Percentiles rank a stretch among this genome's conserved stretches.
Evolutionary conservation across 2,113 vertebrate genomes (phyloP).

Genomic region (Lanius collurio): DNA sequence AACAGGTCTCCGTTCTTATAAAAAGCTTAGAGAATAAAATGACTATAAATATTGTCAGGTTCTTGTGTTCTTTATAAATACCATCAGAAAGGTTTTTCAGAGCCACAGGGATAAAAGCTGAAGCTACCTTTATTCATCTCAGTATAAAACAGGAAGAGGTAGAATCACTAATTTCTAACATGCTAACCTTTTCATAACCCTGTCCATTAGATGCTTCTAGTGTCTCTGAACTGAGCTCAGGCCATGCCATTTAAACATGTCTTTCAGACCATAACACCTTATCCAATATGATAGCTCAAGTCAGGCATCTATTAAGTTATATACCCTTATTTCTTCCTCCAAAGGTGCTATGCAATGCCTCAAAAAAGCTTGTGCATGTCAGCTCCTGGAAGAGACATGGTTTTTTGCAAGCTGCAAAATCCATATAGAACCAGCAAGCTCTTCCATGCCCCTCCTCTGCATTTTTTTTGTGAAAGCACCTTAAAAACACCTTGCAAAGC

Average conservation of each 20-base stretch:
- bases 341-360: neutral
- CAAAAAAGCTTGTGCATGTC: neutral
- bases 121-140: slow-evolving; percentile 17
- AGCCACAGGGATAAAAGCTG: neutral
- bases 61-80: neutral
- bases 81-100: neutral
- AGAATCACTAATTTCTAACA: neutral
- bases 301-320: neutral
- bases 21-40: neutral
- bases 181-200: neutral
- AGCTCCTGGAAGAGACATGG: neutral
- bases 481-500: neutral
- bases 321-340: neutral
- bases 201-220: neutral
- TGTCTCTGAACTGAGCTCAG: neutral
- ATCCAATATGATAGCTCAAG: neutral
- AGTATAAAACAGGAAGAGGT: slow-evolving; percentile 1
- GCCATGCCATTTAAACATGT: neutral
- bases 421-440: neutral
- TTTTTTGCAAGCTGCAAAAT: neutral
- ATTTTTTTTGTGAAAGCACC: neutral
- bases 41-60: neutral
- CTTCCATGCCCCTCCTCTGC: neutral
- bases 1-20: neutral
- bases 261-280: neutral